Evolutionary conservation across 2,797 vertebrate genomes (phyloP).

Genomic region (Masticophis lateralis): DNA sequence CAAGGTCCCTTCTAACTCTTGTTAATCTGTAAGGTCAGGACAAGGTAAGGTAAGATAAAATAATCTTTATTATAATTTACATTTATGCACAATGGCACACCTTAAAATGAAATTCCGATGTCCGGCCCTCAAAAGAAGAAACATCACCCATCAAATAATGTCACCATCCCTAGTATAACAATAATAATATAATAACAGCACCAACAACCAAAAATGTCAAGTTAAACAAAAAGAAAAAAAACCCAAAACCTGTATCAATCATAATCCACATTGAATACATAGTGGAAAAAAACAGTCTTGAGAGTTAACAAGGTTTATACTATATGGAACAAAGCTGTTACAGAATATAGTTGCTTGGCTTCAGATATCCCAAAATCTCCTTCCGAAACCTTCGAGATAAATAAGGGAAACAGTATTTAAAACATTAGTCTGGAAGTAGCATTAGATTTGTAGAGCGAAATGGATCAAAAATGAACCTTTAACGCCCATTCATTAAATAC

Average conservation of each 20-base stretch:
- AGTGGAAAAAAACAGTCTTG: background rate
- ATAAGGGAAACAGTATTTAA: background rate
- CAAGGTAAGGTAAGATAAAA: background rate
- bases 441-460: conserved; percentile 1
- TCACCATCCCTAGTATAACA: background rate
- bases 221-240: background rate
- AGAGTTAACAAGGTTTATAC: no score
- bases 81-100: background rate
- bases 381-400: background rate
- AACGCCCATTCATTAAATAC: background rate
- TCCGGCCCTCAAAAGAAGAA: background rate
- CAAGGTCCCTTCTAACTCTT: no score
- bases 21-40: no score
- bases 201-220: background rate
- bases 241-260: background rate
- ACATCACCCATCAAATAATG: background rate
- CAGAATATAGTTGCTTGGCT: background rate
- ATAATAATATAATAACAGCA: background rate
- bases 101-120: background rate
- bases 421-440: background rate
- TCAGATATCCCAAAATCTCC: background rate
- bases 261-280: background rate
- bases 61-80: background rate
- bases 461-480: background rate
- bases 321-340: background rate